phyloP scores from a whole-genome alignment of 2,113 vertebrate species.

The Polyodon spathula region DNA sequence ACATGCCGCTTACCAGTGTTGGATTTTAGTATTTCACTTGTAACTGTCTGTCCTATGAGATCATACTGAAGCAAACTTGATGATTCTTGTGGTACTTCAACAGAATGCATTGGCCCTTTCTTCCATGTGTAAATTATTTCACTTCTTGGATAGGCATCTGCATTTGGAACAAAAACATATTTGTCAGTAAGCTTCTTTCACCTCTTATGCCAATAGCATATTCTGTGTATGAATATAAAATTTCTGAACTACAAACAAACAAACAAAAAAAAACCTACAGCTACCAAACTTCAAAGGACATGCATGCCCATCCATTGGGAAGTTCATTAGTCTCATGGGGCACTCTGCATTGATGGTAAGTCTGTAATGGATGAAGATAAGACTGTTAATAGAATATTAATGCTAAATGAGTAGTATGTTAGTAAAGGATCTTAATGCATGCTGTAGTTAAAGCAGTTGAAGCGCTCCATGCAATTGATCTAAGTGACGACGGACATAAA shows the following conservation, averaged over 20 bases:
- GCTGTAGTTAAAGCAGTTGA: too few species aligned
- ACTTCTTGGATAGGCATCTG: conserved; percentile 67
- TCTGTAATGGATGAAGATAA: conserved; percentile 38
- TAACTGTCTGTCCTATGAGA: conserved; percentile 65
- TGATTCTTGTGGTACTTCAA: conserved; percentile 66
- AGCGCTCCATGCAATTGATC: too few species aligned
- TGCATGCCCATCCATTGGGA: conserved; percentile 70
- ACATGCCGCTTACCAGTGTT: conserved; percentile 50
- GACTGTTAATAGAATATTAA: background rate
- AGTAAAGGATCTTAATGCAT: too few species aligned
- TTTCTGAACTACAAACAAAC: background rate
- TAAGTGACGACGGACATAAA: too few species aligned
- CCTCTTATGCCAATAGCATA: too few species aligned
- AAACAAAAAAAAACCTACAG: conserved; percentile 47
- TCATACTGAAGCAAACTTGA: conserved; percentile 69
- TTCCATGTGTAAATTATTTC: conserved; percentile 73
- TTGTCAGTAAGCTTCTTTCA: background rate
- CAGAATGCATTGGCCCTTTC: conserved; percentile 61
- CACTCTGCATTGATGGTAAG: conserved; percentile 72
- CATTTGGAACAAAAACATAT: conserved; percentile 14
- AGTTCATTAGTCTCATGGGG: conserved; percentile 71
- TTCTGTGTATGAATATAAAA: too few species aligned
- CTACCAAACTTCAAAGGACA: conserved; percentile 73
- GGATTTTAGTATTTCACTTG: conserved; percentile 61
- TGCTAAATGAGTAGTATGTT: too few species aligned